Percentiles rank a stretch among this genome's conserved stretches.
Conservation (phyloP, 1,140 invertebrate species). For the Brachionus paranguensis region DNA sequence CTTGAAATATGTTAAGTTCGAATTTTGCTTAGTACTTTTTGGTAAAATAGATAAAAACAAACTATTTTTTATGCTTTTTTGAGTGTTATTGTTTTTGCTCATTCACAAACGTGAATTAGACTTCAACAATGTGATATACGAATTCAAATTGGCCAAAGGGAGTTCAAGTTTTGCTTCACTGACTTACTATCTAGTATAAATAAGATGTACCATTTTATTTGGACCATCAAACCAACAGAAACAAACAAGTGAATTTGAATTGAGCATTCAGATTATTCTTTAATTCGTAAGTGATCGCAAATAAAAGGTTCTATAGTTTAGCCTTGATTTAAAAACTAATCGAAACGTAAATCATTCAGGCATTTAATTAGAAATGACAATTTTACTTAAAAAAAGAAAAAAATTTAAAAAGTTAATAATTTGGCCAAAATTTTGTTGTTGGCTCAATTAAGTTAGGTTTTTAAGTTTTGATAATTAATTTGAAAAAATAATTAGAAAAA, state of each 20-base stretch:
- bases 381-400: neutral
- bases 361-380: neutral
- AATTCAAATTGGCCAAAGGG: conserved; percentile 36
- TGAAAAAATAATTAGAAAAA: neutral
- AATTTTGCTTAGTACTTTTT: conserved; percentile 6
- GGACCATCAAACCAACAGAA: neutral
- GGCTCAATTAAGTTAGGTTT: neutral
- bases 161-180: conserved; percentile 22
- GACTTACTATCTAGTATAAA: conserved; percentile 27
- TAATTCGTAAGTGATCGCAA: neutral
- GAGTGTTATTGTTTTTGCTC: conserved; percentile 35
- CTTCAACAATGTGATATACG: conserved; percentile 14
- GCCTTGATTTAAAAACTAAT: neutral
- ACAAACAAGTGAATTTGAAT: conserved; percentile 1
- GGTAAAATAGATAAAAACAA: conserved; percentile 31
- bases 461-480: neutral
- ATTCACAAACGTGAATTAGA: conserved; percentile 34
- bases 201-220: conserved; percentile 26
- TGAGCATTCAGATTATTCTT: neutral
- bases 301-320: neutral
- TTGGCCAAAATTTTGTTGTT: neutral
- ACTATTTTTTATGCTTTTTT: conserved; percentile 28
- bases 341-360: neutral
- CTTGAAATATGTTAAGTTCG: conserved; percentile 28
- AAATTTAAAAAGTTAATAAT: neutral